Evolutionary conservation across 2,113 vertebrate genomes (phyloP).

Genomic region (Meles meles): DNA sequence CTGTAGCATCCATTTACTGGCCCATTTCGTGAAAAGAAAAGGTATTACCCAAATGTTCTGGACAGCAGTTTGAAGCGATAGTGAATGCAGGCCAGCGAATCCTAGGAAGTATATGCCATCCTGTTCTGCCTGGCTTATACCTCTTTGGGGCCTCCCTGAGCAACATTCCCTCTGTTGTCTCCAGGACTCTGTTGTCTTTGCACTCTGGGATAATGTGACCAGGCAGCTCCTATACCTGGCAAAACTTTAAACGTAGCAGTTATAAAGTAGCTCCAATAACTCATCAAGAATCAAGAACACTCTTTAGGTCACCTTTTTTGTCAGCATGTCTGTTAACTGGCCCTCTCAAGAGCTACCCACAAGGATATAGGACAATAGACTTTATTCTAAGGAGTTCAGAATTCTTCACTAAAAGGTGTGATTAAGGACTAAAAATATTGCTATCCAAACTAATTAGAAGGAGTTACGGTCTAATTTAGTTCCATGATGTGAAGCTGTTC

Average conservation of each 20-base stretch:
- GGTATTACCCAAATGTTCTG: background rate
- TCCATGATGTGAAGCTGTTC: constrained; percentile 21
- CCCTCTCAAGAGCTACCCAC: background rate
- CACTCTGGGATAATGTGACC: background rate
- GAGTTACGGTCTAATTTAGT: constrained; percentile 64
- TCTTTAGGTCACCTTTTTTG: background rate
- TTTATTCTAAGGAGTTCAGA: constrained; percentile 48
- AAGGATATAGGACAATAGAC: constrained; percentile 9
- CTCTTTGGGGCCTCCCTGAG: background rate
- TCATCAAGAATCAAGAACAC: background rate
- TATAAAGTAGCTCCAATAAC: background rate
- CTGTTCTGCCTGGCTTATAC: background rate
- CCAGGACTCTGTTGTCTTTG: background rate
- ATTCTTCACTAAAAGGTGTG: constrained; percentile 63
- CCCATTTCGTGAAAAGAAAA: background rate
- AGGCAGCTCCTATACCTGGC: background rate
- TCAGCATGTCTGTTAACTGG: background rate
- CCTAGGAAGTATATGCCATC: background rate
- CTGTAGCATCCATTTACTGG: background rate
- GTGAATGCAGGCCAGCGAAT: background rate
- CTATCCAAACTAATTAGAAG: constrained; percentile 62
- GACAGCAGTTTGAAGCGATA: background rate
- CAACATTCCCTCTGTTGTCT: background rate
- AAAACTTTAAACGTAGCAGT: background rate
- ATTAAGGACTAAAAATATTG: constrained; percentile 65